A percentile compares a stretch with the other conserved stretches of the same genome.
phyloP scores from a whole-genome alignment of 1,140 invertebrate species.

The Ips nitidus region DNA sequence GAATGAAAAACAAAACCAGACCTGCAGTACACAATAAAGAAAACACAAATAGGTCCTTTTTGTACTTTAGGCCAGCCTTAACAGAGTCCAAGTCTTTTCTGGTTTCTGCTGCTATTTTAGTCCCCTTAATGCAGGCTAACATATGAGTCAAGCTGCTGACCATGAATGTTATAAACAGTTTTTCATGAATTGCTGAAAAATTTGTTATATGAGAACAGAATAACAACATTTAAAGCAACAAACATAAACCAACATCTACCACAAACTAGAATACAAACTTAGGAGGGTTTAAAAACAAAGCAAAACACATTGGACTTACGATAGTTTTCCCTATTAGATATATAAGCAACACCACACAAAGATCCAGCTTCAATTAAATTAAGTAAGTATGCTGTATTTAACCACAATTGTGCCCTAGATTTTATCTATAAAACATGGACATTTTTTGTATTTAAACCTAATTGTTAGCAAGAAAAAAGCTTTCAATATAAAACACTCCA shows the following conservation, averaged over 20 bases:
- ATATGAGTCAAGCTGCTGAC: slow-evolving; percentile 82
- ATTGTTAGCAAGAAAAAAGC: neutral
- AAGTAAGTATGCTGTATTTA: slow-evolving; percentile 78
- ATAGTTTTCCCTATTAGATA: slow-evolving; percentile 93
- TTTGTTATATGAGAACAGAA: slow-evolving; percentile 16
- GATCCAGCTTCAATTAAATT: slow-evolving; percentile 82
- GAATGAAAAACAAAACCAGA: slow-evolving; percentile 81
- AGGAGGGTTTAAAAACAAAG: no score
- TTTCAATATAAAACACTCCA: neutral
- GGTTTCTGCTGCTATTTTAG: slow-evolving; percentile 45
- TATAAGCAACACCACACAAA: slow-evolving; percentile 85
- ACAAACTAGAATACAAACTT: no score
- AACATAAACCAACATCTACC: no score
- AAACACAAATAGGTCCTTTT: slow-evolving; percentile 72
- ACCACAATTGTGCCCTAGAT: slow-evolving; percentile 59
- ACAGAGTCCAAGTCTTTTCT: slow-evolving; percentile 46
- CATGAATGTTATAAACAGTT: slow-evolving; percentile 93
- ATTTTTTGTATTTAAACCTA: slow-evolving; percentile 5
- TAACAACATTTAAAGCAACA: slow-evolving; percentile 7
- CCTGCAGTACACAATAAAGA: slow-evolving; percentile 78
- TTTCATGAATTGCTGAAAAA: slow-evolving; percentile 80
- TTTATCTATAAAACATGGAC: slow-evolving; percentile 52
- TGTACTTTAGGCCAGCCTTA: slow-evolving; percentile 59
- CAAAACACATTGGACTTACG: slow-evolving; percentile 59
- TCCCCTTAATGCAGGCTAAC: slow-evolving; percentile 65